Conservation (phyloP, 2,113 vertebrate genomes). For the Castor canadensis region DNA sequence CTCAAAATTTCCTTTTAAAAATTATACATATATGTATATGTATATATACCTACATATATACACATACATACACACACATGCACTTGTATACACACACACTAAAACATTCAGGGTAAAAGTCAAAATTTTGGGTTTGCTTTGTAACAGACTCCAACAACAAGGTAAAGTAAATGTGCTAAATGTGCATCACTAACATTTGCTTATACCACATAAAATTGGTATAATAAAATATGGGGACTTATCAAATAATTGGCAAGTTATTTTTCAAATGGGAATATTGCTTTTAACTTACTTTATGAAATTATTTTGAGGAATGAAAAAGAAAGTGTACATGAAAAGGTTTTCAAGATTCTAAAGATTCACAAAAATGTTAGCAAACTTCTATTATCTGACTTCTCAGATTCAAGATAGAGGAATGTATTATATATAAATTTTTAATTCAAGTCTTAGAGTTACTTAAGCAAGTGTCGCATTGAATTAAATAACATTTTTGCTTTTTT, state of each 20-base stretch:
- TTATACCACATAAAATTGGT: neutral
- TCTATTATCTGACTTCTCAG: neutral
- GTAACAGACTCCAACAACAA: neutral
- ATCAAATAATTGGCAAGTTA: neutral
- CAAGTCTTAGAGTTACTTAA: neutral
- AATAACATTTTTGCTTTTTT: neutral
- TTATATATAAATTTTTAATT: neutral
- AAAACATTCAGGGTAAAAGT: slow-evolving; percentile 1
- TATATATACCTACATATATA: neutral
- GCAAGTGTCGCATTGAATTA: neutral
- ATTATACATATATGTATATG: neutral
- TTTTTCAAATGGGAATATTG: slow-evolving; percentile 39
- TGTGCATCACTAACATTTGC: neutral
- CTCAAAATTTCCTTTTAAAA: neutral
- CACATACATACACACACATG: neutral
- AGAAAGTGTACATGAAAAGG: neutral
- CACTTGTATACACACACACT: neutral
- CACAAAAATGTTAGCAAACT: slow-evolving; percentile 1
- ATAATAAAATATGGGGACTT: neutral
- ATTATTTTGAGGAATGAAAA: slow-evolving; percentile 29
- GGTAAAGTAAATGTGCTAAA: neutral
- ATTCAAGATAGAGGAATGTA: neutral
- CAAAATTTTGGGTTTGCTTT: neutral
- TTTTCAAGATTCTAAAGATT: neutral
- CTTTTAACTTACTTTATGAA: neutral